Base-by-base conservation (phyloP, 2,113 vertebrate genomes). In the Speoplatyrhinus poulsoni region DNA sequence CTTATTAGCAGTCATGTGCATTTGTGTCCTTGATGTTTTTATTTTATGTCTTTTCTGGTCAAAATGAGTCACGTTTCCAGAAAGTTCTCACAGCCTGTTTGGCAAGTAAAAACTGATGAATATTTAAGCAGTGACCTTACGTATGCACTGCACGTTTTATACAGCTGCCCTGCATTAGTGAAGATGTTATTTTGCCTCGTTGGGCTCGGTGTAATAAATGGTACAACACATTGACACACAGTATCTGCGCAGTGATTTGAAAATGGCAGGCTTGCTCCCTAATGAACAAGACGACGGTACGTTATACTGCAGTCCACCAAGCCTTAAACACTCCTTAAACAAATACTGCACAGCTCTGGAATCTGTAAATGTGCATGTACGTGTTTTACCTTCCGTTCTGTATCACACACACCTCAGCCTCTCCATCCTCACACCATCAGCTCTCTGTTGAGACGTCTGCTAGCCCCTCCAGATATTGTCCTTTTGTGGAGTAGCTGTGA, bases 401-500 rank as follows among this genome's bases (percentile, higher is more conserved):
- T 67, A 72, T 73, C 71, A 83, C 60, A 68, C 90, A 91, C 85
- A 92, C 92, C 91, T 90, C 70, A 79, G 88, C 62, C 12, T 87
- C 70, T 83, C 71, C 83, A 82, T 85, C 66, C 77, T 67, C 52
- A 57, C 16, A 78, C 76, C 79, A 81, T 79, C 88, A 82, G 79
- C 65, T 82, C 69, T 73, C 33, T 59, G 73, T 61, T 62, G 65
- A 16, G 19, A 57, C 17, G 12, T 50, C 53, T 4, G 62, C 69
- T 46, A 65, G 53, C 26, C 68, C 66, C 56, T 61, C 26, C 58
- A 26, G 47, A 48, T 70, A 16, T 48, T n/a, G 12, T 41, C 66
- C 69, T 62, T 32, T 41, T 41, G 36, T 41, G 36, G 36, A 41
- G 36, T 5, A 41, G 36, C 36, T 41, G 36, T 41, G 36, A 41